A percentile compares a stretch with the other conserved stretches of the same genome.
Conservation (phyloP, 2,888 invertebrate species). For the Laothoe populi region DNA sequence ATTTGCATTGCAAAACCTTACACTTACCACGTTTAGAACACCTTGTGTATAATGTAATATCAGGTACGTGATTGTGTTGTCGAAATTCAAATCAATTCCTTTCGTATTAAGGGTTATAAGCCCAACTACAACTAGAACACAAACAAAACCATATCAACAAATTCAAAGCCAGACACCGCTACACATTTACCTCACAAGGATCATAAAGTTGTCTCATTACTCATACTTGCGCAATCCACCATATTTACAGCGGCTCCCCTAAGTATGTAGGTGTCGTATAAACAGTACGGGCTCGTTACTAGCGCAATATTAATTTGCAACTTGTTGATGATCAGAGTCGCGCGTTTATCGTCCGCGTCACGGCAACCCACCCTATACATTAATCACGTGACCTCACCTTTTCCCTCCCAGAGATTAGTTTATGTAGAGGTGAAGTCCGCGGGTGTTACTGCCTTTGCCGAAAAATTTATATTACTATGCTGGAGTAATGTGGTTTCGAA, state of each 20-base stretch:
- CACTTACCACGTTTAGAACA: no score
- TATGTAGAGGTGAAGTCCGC: neutral
- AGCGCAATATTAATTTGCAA: conserved; percentile 80
- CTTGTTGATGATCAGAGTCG: conserved; percentile 79
- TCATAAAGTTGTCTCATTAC: conserved; percentile 42
- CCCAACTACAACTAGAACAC: neutral
- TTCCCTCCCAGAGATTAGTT: conserved; percentile 51
- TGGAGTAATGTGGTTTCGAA: neutral
- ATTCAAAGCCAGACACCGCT: neutral
- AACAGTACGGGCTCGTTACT: conserved; percentile 49
- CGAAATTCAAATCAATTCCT: no score
- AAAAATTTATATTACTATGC: neutral
- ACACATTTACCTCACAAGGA: conserved; percentile 25
- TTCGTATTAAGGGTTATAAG: no score
- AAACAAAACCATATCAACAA: neutral
- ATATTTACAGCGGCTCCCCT: conserved; percentile 29
- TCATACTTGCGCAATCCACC: conserved; percentile 33
- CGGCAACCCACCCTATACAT: conserved; percentile 66
- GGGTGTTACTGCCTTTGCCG: neutral
- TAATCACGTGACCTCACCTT: conserved; percentile 80
- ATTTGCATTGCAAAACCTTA: no score
- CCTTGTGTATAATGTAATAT: no score
- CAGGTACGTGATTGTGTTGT: no score
- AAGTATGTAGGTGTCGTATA: conserved; percentile 54
- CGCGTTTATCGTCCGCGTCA: conserved; percentile 68